Evolutionary conservation across 2,888 invertebrate species (phyloP), one percentile per base, ranked within the genome.

Genomic region (Hartigia nigra): DNA sequence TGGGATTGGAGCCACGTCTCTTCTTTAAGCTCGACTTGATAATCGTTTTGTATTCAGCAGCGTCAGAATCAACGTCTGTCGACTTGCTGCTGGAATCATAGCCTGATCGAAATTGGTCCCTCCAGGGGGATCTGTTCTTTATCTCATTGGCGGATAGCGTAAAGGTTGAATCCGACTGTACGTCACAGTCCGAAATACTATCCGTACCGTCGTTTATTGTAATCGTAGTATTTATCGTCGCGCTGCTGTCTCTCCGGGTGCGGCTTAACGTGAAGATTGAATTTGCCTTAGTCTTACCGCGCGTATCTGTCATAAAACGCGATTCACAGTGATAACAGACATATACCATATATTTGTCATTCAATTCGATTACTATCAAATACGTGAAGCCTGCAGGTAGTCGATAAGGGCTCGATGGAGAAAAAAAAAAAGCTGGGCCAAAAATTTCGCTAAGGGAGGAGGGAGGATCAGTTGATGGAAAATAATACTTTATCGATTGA

Each of bases 301-400:
- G 86, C 82, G 85, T 81, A 90, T 90, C 90, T 90, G 89, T 87
- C 86, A 86, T 88, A 87, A 90, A 89, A 90, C 88, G 87, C 87
- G 89, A 87, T 82, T 84, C 84, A 85, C 85, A 86, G 83, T 87
- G 84, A 86, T 85, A 84, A 80, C 84, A 34, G 55, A 55, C 23
- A 55, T 23, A 55, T 55, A 23, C 23, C 55, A 55, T 23, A 55
- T 23, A 55, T 23, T 55, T 55, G 9, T 55, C 23, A 55, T 23
- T 55, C 23, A 55, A 55, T 55, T 55, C 55, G 55, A 55, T 55
- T 23, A 23, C 23, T 55, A 55, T 55, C 23, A 55, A 55, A 55
- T 55, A 23, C 55, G 55, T 55, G 55, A 55, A 55, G 55, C 23
- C 55, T 55, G 23, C 55, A 1, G 55, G 55, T 55, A 55, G 23